A percentile compares a stretch with the other conserved stretches of the same genome.
Evolutionary conservation across 2,113 vertebrate genomes (phyloP).

Genomic region (Pelodiscus sinensis): DNA sequence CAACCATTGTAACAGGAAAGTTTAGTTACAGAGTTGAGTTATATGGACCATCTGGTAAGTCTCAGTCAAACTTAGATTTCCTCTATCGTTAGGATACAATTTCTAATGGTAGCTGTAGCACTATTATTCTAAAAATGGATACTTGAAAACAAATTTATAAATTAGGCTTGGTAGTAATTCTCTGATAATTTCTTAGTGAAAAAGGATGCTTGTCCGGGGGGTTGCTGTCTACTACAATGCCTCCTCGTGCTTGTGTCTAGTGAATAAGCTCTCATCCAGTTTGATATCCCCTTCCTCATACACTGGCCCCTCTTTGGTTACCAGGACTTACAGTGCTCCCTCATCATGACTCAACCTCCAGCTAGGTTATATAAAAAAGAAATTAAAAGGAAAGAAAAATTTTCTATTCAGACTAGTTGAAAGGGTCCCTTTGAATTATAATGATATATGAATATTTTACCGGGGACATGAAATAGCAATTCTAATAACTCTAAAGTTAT

Average conservation of each 20-base stretch:
- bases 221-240: not conserved
- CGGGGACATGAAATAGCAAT: not conserved
- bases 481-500: not conserved
- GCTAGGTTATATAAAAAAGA: not conserved
- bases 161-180: not conserved
- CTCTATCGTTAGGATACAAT: not conserved
- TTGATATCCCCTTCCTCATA: not conserved
- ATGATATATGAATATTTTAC: not conserved
- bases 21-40: slow-evolving; percentile 91
- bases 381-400: not conserved
- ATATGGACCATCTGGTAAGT: slow-evolving; percentile 86
- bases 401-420: not conserved
- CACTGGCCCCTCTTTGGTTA: not conserved
- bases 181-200: not conserved
- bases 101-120: not conserved
- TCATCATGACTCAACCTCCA: not conserved
- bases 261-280: not conserved
- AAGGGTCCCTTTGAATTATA: not conserved
- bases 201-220: not conserved
- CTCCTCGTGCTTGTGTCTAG: not conserved
- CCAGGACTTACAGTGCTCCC: not conserved
- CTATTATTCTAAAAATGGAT: not conserved
- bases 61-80: not conserved
- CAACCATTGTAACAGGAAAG: slow-evolving; percentile 87
- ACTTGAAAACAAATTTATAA: not conserved